Evolutionary conservation across 2,113 vertebrate species (phyloP), one percentile per base, ranked within the genome.

Genomic region (Heteronetta atricapilla): DNA sequence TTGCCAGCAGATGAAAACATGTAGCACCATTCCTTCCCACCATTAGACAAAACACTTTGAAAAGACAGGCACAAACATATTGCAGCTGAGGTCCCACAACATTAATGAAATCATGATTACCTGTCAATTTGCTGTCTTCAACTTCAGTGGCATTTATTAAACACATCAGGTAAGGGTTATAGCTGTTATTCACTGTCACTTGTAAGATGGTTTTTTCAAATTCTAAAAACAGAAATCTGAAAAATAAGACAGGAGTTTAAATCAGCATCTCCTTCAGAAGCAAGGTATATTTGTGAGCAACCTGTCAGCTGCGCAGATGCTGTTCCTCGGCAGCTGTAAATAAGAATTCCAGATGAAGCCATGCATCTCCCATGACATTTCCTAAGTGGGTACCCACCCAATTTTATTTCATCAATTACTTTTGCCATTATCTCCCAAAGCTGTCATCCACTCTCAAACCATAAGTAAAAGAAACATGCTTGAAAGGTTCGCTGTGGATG

Each of bases 211-310:
- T 86, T 33, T 97, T 97, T 96, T 97, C 96, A 92, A 98, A 98
- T 96, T 98, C 97, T 83, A 96, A 94, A 91, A 97, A 95, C 40
- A 98, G 86, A 70, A 98, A 97, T 83, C 98, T 98, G 84, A n/a
- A 96, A 93, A 96, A 96, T 81, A 91, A 94, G 73, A 92, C 29
- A 67, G 74, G 55, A 90, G 82, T 93, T 94, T 26, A 81, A 60
- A 87, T 88, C 46, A 74, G 84, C 56, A 86, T 44, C 68, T 58
- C 55, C 42, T 88, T 88, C 89, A 94, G 59, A 92, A 91, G 38
- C 34, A 79, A 94, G 38, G 40, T 10, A 6, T 82, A 67, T 66
- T 46, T 69, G 60, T 38, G 28, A 74, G 53, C 17, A 34, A 73
- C 59, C 67, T 80, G 50, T 55, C 84, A 95, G 59, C n/a, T 90